Evolutionary conservation across 2,888 invertebrate genomes (phyloP), one percentile per base, ranked within the genome.

Genomic region (Hipparchia semele): DNA sequence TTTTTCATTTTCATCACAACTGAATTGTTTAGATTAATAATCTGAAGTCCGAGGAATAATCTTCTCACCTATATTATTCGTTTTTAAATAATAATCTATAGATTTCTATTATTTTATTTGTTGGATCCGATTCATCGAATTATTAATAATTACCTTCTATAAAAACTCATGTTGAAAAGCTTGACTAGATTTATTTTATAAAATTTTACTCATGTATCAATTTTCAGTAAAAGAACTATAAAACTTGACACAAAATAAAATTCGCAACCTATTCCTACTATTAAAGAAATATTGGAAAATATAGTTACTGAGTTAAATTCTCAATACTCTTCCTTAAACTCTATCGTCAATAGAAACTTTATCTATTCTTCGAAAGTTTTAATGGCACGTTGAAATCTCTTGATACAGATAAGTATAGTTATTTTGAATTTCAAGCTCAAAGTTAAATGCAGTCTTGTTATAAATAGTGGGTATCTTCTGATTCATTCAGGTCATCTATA

Each of bases 311-410:
- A 56, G n/a, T 49, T 49, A 49, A 49, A 49, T 8, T 49, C 8
- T 49, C 49, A 49, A 49, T 49, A 6, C 49, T 49, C 6, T 49
- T 56, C n/a, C 54, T 56, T 56, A 6, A 58, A 23, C 49, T 68
- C 60, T 62, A 23, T 60, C 59, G 39, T 69, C 51, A 69, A 49
- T 6, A 49, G 23, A 64, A 64, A 49, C 49, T 64, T 51, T 0
- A 64, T 49, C 10, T 23, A 51, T 51, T 65, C 51, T 65, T 46
- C 5, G 12, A 65, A 65, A 65, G 51, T 65, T 51, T 23, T 51
- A 51, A 51, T 65, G 33, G 23, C 49, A 51, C 9, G 10, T 51
- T 51, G 49, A 51, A 64, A 51, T 62, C 49, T 51, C 49, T 49
- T 49, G 64, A 51, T 23, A 13, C 10, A 64, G 51, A 51, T 23